phyloP scores from a whole-genome alignment of 1,140 invertebrate species.

The Aphelenchoides besseyi region DNA sequence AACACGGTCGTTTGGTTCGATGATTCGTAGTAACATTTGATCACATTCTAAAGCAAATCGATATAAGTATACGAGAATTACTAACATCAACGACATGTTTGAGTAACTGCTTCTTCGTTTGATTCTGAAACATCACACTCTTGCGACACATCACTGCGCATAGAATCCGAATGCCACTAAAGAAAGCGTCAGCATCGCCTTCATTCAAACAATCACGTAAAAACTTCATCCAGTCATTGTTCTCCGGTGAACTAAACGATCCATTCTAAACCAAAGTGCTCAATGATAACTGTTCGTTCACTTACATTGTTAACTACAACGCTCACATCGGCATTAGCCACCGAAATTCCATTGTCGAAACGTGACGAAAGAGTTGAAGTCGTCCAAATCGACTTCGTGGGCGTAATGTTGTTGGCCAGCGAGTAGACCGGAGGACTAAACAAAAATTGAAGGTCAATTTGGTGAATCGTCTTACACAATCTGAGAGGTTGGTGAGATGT shows the following conservation, averaged over 20 bases:
- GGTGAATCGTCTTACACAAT: neutral
- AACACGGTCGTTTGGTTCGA: neutral
- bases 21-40: neutral
- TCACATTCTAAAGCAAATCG: neutral
- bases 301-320: slow-evolving; percentile 8
- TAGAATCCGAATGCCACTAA: neutral
- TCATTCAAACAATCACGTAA: neutral
- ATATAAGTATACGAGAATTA: neutral
- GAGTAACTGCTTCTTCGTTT: neutral
- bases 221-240: neutral
- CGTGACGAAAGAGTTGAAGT: neutral
- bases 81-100: neutral
- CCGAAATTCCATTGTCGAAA: neutral
- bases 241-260: neutral
- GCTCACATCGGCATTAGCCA: neutral
- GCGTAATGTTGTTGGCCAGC: neutral
- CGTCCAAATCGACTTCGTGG: neutral
- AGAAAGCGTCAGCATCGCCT: neutral
- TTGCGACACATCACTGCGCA: neutral
- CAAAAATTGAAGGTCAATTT: neutral
- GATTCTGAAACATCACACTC: neutral
- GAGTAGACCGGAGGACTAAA: neutral
- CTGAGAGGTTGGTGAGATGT: neutral
- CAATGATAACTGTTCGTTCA: neutral
- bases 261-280: neutral